Conservation (phyloP, 2,113 vertebrate species). For the Parus major region DNA sequence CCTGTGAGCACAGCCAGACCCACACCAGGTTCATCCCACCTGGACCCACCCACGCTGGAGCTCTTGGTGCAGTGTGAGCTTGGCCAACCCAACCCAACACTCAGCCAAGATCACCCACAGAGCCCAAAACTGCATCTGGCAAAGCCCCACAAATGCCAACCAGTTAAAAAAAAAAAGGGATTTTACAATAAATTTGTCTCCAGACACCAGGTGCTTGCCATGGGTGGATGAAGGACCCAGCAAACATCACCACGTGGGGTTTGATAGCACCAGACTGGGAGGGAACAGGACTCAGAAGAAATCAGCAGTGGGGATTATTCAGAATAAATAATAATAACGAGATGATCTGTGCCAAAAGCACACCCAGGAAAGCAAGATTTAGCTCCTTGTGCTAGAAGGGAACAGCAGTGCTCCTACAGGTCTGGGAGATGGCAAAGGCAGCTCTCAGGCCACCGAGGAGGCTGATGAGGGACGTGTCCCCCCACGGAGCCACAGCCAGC, state of each 20-base stretch:
- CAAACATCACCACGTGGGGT: fast-evolving
- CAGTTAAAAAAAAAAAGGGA: neutral
- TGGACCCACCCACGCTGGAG: fast-evolving
- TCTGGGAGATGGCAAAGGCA: fast-evolving
- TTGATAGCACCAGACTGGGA: fast-evolving
- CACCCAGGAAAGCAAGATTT: neutral
- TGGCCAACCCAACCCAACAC: neutral
- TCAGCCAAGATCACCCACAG: neutral
- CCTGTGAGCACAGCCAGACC: neutral
- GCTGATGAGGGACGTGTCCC: no score
- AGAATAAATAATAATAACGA: neutral
- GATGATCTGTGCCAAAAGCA: neutral
- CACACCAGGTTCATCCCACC: fast-evolving
- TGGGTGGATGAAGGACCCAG: neutral
- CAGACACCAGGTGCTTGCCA: neutral
- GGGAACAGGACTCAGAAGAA: neutral
- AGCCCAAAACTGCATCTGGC: fast-evolving
- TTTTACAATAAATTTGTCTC: neutral
- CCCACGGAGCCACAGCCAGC: no score
- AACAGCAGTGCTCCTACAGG: no score
- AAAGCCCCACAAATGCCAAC: neutral
- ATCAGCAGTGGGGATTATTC: neutral
- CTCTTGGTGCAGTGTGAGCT: fast-evolving
- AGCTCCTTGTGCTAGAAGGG: neutral
- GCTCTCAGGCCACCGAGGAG: no score